Base-by-base conservation (phyloP, 1,140 invertebrate genomes). In the Heliconius congener region DNA sequence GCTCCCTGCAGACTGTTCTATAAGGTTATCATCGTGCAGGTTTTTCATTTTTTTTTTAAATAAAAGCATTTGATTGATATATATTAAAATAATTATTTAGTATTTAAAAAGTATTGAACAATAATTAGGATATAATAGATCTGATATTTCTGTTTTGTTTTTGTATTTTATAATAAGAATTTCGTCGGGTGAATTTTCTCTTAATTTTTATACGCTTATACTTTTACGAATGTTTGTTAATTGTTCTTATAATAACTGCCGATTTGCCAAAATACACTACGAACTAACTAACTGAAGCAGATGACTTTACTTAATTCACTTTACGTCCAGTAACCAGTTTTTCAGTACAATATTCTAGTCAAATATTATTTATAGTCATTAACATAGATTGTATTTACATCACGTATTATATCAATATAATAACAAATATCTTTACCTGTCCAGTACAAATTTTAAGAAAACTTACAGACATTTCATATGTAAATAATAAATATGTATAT, bases 231-330 rank as follows among this genome's bases (percentile, higher is more conserved):
- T 83, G 85, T 89, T 87, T 90, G 85, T 90, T 92, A 90, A 90
- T 81, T 80, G 88, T 91, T 92, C 87, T 83, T 85, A 85, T 92
- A 92, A 83, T 81, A 85, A 91, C 89, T 91, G 89, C 87, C 74
- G 50, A 16, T 34, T 74, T 34, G 73, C 39, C 23, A 42, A 16
- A 66, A 66, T 66, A 27, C 60, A 66, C 13, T 66, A 30, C 60
- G 60, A 66, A 66, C 60, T 66, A 16, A 66, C 60, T 66, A 18
- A 66, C 30, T 66, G 11, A 66, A 27, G 60, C 23, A 66, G 60
- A 66, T 27, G 23, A 66, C 13, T 27, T 30, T 30, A 66, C 60
- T 66, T 66, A 66, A 27, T 66, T 66, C 11, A 6, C 11, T 27
- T 16, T 66, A 66, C 3, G 11, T 66, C 23, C 27, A 66, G 23